phyloP scores from a whole-genome alignment of 1,140 invertebrate species.

The Anastrepha ludens region DNA sequence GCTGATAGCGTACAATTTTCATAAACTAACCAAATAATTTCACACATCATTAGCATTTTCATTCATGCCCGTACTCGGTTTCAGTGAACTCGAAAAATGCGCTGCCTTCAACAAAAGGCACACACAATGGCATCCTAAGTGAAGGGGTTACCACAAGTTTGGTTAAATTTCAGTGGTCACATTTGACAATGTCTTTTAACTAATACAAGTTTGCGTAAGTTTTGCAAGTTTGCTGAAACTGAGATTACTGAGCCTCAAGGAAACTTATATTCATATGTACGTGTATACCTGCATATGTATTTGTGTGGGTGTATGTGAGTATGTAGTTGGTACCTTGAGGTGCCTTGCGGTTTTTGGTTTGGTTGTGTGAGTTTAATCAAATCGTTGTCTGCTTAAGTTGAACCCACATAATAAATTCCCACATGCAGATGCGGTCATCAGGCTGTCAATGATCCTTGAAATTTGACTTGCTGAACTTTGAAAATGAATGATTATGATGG shows the following conservation, averaged over 20 bases:
- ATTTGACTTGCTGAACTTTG: slow-evolving; percentile 19
- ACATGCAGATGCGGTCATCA: background rate
- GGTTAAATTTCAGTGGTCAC: slow-evolving; percentile 7
- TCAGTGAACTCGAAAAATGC: background rate
- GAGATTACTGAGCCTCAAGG: background rate
- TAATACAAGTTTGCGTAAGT: slow-evolving; percentile 22
- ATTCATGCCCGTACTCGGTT: background rate
- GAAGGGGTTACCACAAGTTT: slow-evolving; percentile 21
- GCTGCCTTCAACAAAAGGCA: background rate
- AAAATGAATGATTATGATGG: slow-evolving; percentile 13
- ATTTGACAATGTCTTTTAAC: slow-evolving; percentile 46
- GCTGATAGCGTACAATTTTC: slow-evolving; percentile 7
- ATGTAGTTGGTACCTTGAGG: background rate
- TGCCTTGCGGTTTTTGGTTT: background rate
- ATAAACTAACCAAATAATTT: slow-evolving; percentile 54
- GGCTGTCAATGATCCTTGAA: slow-evolving; percentile 48
- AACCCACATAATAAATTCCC: slow-evolving; percentile 38
- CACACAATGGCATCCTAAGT: background rate
- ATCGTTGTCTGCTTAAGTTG: background rate
- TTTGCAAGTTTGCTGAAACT: background rate
- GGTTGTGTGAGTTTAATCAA: background rate
- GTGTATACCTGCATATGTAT: background rate
- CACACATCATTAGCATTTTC: slow-evolving; percentile 51
- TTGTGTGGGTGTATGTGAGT: background rate
- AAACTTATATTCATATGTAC: background rate